Percentiles rank a stretch among this genome's conserved stretches.
phyloP scores from a whole-genome alignment of 35 echinoderm and acorn worm genomes.

The Ophiothrix spiculata region DNA sequence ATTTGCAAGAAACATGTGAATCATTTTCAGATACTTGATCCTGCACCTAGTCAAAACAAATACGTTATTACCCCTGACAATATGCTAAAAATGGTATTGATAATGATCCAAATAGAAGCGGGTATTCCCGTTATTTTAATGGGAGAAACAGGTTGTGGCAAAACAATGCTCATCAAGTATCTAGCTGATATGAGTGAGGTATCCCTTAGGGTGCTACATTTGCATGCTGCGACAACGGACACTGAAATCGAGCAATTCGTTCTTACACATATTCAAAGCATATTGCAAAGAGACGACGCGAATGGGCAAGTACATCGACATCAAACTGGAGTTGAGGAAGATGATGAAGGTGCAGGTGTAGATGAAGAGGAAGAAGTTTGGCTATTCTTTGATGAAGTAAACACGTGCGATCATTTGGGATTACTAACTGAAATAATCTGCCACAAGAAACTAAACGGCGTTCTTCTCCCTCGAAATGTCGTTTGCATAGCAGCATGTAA shows the following conservation, averaged over 20 bases:
- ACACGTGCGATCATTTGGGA: constrained; percentile 23
- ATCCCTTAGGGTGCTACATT: constrained; percentile 1
- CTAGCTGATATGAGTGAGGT: constrained; percentile 24
- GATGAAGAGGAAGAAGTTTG: background rate
- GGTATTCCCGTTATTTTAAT: constrained; percentile 28
- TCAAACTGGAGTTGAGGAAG: background rate
- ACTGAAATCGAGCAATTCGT: constrained; percentile 9
- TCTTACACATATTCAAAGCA: background rate
- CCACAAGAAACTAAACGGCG: background rate
- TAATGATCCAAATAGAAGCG: constrained; percentile 22
- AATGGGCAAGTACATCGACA: background rate
- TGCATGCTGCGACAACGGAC: constrained; percentile 15
- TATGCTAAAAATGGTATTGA: constrained; percentile 38
- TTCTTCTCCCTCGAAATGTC: constrained; percentile 1
- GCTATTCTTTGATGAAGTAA: constrained; percentile 37
- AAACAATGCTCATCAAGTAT: constrained; percentile 28
- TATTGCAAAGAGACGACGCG: background rate
- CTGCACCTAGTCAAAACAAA: background rate
- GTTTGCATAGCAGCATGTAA: constrained; percentile 35
- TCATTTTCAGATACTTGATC: background rate
- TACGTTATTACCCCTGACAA: constrained; percentile 41
- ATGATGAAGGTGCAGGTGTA: background rate
- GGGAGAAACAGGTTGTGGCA: constrained; percentile 45
- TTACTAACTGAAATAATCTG: constrained; percentile 35
- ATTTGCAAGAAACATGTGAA: constrained; percentile 7